Base-by-base conservation (phyloP, 2,797 vertebrate species). In the Eulemur coronatus region DNA sequence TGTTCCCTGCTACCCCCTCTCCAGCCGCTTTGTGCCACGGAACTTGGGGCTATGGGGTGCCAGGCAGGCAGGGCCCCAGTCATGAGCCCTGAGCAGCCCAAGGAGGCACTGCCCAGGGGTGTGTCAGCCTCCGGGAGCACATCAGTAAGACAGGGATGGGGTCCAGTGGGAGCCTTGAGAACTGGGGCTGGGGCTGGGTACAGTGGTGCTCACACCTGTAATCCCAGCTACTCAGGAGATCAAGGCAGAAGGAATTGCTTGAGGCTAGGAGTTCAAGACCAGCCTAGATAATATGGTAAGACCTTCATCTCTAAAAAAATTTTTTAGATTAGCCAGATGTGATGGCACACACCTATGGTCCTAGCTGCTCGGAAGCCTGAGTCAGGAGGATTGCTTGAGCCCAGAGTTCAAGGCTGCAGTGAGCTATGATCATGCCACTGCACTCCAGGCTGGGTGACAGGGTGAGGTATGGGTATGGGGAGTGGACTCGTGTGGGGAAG, bases 1-100 rank as follows among this genome's bases (percentile, higher is more conserved):
- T 89, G 90, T 82, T 95, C 94, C 84, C 89, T 38, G 46, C 93
- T 95, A 86, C 94, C 84, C 94, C 52, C 14, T 72, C 82, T 70
- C 84, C 52, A 55, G 89, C 41, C 6, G 8, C 94, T 95, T 91
- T 22, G 0, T 95, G 91, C 9, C 7, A 85, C 55, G 65, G 93
- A 94, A 95, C 50, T 55, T n/a, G 28, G 96, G 91, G 1, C 3
- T 70, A 22, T 0, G 0, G 79, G 80, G 48, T 6, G 5, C 15
- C 46, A 96, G 85, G 57, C n/a, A 14, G 57, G 24, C 2, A 3
- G 46, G 9, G 65, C 50, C 50, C 48, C 12, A 4, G n/a, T 50
- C 50, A 38, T 1, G 11, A 76, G 59, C 43, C 48, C 61, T 24
- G 69, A 72, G 43, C 26, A 92, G 50, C 73, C 46, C 14, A n/a